These are phyloP conservation scores for Eumerus sabulonum DNA, from an alignment of 2,888 invertebrate genomes.

Conservation along the genomic window DNA sequence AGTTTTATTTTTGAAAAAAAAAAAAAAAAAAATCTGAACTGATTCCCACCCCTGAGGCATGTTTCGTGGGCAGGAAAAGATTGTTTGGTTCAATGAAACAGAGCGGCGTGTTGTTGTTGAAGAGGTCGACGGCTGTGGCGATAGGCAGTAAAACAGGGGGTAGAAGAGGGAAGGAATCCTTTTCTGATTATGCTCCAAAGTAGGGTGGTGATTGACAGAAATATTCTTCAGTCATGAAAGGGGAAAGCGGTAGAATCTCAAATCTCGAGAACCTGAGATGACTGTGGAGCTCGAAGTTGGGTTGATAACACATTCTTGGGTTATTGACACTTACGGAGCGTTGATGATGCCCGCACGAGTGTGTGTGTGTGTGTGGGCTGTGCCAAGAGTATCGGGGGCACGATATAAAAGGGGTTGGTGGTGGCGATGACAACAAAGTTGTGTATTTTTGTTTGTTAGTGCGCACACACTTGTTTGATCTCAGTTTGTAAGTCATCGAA, in stretches of 20 bases:
- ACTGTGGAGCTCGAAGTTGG: conserved; percentile 30
- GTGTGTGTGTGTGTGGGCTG: not conserved
- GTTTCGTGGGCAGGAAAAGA: conserved; percentile 32
- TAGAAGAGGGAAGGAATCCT: conserved; percentile 9
- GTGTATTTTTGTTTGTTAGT: conserved; percentile 4
- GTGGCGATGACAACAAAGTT: not conserved
- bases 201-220: conserved; percentile 57
- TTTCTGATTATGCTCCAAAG: conserved; percentile 32
- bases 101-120: not conserved
- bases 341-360: no score
- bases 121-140: not conserved
- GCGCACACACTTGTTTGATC: conserved; percentile 41
- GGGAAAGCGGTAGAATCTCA: conserved; percentile 16
- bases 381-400: not conserved
- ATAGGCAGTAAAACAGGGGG: not conserved
- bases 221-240: conserved; percentile 4
- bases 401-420: conserved; percentile 4
- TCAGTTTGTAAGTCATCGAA: conserved; percentile 3
- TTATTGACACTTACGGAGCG: conserved; percentile 54
- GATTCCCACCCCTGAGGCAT: not conserved
- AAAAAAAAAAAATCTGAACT: not conserved
- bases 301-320: conserved; percentile 56
- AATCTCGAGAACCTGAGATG: conserved; percentile 12
- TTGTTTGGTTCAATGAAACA: conserved; percentile 54
- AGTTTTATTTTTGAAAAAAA: conserved; percentile 53